A percentile compares a stretch with the other conserved stretches of the same genome.
Conservation (phyloP, 2,888 invertebrate species). For the Acronicta psi region DNA sequence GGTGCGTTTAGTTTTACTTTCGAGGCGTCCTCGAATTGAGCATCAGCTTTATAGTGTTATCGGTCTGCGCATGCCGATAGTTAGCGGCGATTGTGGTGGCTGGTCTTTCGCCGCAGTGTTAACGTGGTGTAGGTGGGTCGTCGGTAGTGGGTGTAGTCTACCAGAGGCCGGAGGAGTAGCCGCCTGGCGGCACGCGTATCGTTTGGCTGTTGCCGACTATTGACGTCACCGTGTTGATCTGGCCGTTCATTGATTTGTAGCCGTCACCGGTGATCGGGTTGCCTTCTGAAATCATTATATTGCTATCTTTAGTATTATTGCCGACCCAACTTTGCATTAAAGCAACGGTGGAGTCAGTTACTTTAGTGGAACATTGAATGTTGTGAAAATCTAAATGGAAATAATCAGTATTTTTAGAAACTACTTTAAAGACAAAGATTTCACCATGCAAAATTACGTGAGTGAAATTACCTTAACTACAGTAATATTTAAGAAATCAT, state of each 20-base stretch:
- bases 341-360: conserved; percentile 22
- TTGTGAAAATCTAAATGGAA: conserved; percentile 37
- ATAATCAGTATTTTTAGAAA: conserved; percentile 25
- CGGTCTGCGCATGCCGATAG: conserved; percentile 58
- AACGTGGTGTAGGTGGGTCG: conserved; percentile 54
- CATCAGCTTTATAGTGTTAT: conserved; percentile 36
- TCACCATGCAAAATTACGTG: conserved; percentile 52
- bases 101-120: conserved; percentile 57
- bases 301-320: conserved; percentile 33
- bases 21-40: conserved; percentile 17
- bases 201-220: conserved; percentile 80
- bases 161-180: conserved; percentile 92
- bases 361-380: conserved; percentile 22
- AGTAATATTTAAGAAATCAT: background rate
- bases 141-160: conserved; percentile 73
- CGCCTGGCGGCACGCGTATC: conserved; percentile 91
- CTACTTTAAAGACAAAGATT: conserved; percentile 32
- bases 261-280: conserved; percentile 90
- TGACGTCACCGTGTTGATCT: conserved; percentile 87
- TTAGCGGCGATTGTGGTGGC: conserved; percentile 47
- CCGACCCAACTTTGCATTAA: conserved; percentile 11
- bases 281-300: conserved; percentile 81
- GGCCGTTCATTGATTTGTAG: conserved; percentile 89
- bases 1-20: conserved; percentile 22
- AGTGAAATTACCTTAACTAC: conserved; percentile 42